Percentiles rank a stretch among this genome's conserved stretches.
phyloP scores from a whole-genome alignment of 2,113 vertebrate species.

The Colistium nudipinnis region DNA sequence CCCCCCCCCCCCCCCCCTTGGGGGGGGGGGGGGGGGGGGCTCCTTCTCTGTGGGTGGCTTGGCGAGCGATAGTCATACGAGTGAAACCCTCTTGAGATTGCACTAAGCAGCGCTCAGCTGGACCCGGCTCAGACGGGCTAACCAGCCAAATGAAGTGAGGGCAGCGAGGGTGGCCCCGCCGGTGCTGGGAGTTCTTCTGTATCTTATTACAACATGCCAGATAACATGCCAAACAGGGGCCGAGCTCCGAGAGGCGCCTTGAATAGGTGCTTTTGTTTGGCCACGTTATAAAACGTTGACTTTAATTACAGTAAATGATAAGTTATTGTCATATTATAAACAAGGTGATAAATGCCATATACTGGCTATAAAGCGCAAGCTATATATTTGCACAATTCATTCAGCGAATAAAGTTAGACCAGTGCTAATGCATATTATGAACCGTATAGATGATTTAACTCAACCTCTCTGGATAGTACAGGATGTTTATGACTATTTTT shows the following conservation, averaged over 20 bases:
- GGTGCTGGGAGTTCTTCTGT: slow-evolving; percentile 32
- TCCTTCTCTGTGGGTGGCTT: slow-evolving; percentile 57
- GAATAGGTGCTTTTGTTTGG: neutral
- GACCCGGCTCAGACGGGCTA: slow-evolving; percentile 44
- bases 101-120: slow-evolving; percentile 38
- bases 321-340: neutral
- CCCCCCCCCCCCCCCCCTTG: too few species aligned
- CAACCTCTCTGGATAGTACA: neutral
- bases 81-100: slow-evolving; percentile 47
- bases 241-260: slow-evolving; percentile 3
- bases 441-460: neutral
- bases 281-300: neutral
- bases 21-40: too few species aligned
- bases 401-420: neutral
- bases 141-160: slow-evolving; percentile 37
- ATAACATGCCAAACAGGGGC: slow-evolving; percentile 36
- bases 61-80: slow-evolving; percentile 41
- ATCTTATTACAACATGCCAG: slow-evolving; percentile 47
- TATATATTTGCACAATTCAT: neutral
- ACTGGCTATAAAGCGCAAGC: neutral
- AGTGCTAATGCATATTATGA: neutral
- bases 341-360: neutral
- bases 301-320: neutral
- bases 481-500: too few species aligned
- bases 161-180: slow-evolving; percentile 16